Base-by-base conservation (phyloP, 2,113 vertebrate species). In the Pluvianellus socialis region DNA sequence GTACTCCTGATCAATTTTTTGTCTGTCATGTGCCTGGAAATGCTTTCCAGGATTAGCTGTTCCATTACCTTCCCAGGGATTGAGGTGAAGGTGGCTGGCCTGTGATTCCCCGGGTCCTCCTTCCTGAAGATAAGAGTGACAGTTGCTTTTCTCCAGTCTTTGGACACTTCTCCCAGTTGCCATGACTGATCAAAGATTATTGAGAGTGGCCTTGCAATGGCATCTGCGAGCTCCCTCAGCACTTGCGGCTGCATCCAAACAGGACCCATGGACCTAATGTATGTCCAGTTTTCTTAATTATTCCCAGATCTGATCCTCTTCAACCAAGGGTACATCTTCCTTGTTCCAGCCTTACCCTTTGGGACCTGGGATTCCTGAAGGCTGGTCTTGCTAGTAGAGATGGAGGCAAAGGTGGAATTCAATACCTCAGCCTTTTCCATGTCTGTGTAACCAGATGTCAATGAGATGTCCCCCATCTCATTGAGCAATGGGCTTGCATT, bases 391-490 rank as follows among this genome's bases (percentile, higher is more conserved):
- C 30, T 59, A 42, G 17, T 45, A 63, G 47, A 58, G 23, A 28
- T 14, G 22, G n/a, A 74, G 11, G 24, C 35, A 47, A 79, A 44
- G 38, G 26, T 7, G 9, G 10, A 16, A 24, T 71, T 79, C 9
- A 35, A 7, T 35, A 63, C 5, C 18, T 82, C 44, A 63, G 8
- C 3, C 42, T 89, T 66, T 94, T 61, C 40, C 12, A 14, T 50
- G 19, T 68, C 28, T 42, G 5, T 61, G 20, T 66, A 61, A 20
- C 8, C 9, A n/a, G n/a, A n/a, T n/a, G n/a, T n/a, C n/a, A n/a
- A n/a, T n/a, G n/a, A n/a, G n/a, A n/a, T n/a, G n/a, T 67, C 9
- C 10, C 5, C 3, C 23, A 26, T 62, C 28, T 74, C 4, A 0
- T 7, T 82, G 20, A 50, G 45, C 45, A 68, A 6, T 47, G 19